Conservation (phyloP, 2,113 vertebrate species). For the Xerus inauris region DNA sequence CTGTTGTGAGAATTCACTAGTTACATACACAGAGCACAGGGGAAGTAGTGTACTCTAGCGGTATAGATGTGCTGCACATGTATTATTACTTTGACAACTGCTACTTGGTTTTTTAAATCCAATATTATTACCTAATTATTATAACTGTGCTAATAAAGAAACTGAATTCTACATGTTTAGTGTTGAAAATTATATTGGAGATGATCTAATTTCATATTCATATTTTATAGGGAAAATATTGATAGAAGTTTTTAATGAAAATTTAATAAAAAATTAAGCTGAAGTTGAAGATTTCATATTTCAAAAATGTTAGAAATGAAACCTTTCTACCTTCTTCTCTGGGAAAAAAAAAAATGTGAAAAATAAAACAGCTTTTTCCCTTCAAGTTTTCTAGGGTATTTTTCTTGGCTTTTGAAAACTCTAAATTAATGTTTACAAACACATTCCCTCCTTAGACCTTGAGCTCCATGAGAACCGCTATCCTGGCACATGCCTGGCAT, state of each 20-base stretch:
- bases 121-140: not conserved
- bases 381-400: not conserved
- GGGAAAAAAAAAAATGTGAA: slow-evolving; percentile 10
- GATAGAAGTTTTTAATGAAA: not conserved
- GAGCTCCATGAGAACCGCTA: not conserved
- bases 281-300: not conserved
- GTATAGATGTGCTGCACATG: not conserved
- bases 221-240: slow-evolving; percentile 3
- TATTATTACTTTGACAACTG: not conserved
- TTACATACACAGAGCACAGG: too few species aligned
- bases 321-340: not conserved
- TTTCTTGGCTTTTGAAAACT: not conserved
- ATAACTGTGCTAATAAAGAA: not conserved
- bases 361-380: not conserved
- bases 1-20: not conserved
- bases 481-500: not conserved
- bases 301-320: slow-evolving; percentile 8
- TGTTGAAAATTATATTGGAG: not conserved
- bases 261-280: not conserved
- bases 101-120: not conserved
- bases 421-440: not conserved
- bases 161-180: not conserved
- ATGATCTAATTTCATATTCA: not conserved
- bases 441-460: not conserved
- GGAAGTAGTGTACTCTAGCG: accelerated